Percentiles rank a stretch among this genome's conserved stretches.
These are phyloP conservation scores for Pseudomyrmex flavicornis DNA, from an alignment of 1,140 invertebrate species.

Conservation along the genomic window DNA sequence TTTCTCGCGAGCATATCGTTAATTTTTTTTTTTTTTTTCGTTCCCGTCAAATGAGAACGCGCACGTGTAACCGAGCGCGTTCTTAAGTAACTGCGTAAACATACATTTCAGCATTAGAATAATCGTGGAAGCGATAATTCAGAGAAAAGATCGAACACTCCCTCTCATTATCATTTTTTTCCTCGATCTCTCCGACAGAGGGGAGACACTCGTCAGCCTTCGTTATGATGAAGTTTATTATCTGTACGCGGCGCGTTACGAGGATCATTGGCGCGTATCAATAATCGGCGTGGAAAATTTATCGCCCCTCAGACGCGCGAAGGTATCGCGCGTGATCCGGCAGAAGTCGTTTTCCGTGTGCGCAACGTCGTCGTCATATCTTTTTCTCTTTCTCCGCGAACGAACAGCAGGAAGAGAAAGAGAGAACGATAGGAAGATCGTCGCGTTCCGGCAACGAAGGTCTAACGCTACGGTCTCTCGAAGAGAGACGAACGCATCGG, in stretches of 20 bases:
- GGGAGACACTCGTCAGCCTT: constrained; percentile 46
- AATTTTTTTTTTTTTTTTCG: too few species aligned
- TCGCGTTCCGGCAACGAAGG: constrained; percentile 18
- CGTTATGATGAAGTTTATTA: constrained; percentile 64
- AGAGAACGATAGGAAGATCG: constrained; percentile 51
- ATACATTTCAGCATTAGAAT: constrained; percentile 10
- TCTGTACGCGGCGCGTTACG: constrained; percentile 14
- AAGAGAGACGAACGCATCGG: constrained; percentile 49
- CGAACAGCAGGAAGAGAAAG: background rate
- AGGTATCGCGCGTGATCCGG: constrained; percentile 49
- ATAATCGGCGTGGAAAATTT: constrained; percentile 71
- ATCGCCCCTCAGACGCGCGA: constrained; percentile 34
- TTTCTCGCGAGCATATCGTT: too few species aligned
- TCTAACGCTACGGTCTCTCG: constrained; percentile 32
- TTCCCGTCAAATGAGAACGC: background rate
- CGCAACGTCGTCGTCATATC: constrained; percentile 12
- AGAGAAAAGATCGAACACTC: constrained; percentile 18
- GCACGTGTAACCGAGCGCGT: too few species aligned
- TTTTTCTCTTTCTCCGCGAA: constrained; percentile 8
- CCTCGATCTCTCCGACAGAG: constrained; percentile 10
- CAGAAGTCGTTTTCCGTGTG: constrained; percentile 68
- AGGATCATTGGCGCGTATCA: constrained; percentile 67
- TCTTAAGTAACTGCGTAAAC: background rate
- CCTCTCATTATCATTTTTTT: constrained; percentile 17
- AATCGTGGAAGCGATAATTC: constrained; percentile 41